phyloP scores from a whole-genome alignment of 1,140 invertebrate genomes.

The Diprion similis region DNA sequence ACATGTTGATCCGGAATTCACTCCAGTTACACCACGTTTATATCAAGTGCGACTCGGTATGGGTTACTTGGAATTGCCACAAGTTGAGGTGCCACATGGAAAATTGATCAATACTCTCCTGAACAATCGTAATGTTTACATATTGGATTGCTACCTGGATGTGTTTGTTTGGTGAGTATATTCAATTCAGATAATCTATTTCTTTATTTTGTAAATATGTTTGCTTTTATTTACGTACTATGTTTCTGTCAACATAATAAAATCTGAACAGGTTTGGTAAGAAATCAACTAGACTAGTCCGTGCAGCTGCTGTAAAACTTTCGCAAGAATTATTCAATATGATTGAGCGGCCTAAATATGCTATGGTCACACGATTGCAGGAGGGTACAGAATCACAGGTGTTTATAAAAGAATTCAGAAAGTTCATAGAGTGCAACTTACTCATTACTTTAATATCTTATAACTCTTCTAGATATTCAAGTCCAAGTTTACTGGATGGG shows the following conservation, averaged over 20 bases:
- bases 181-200: slow-evolving; percentile 15
- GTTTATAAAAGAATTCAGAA: slow-evolving; percentile 21
- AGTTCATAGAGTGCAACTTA: slow-evolving; percentile 4
- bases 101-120: slow-evolving; percentile 79
- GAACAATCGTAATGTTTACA: slow-evolving; percentile 94
- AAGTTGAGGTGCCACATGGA: slow-evolving; percentile 85
- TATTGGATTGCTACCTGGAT: slow-evolving; percentile 94
- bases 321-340: slow-evolving; percentile 94
- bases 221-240: neutral
- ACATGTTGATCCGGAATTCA: slow-evolving; percentile 82
- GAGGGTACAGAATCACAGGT: slow-evolving; percentile 83
- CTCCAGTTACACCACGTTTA: slow-evolving; percentile 78
- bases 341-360: slow-evolving; percentile 88
- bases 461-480: slow-evolving; percentile 84
- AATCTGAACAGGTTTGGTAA: slow-evolving; percentile 86
- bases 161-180: slow-evolving; percentile 93
- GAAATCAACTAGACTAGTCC: slow-evolving; percentile 94
- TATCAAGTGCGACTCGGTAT: slow-evolving; percentile 97
- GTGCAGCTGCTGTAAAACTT: slow-evolving; percentile 95
- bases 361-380: slow-evolving; percentile 87
- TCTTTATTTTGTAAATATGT: slow-evolving; percentile 3
- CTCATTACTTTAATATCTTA: neutral
- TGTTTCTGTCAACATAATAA: slow-evolving; percentile 1
- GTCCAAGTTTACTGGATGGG: slow-evolving; percentile 97
- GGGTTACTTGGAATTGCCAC: slow-evolving; percentile 98